Evolutionary conservation across 2,797 vertebrate species (phyloP), one percentile per base, ranked within the genome.

Genomic region (Macrochelys suwanniensis): DNA sequence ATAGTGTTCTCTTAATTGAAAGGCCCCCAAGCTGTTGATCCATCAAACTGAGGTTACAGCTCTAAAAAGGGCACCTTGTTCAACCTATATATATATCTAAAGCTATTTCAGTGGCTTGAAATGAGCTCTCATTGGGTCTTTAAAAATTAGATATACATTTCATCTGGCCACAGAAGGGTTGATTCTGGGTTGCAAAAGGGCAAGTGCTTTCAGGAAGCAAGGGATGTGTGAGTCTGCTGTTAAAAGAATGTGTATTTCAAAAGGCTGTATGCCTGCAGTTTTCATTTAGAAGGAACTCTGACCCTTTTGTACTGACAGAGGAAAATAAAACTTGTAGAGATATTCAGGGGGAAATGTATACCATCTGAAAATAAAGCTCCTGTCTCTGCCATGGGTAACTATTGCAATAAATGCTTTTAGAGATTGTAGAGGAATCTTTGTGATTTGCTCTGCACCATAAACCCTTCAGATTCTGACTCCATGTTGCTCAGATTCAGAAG

Each of bases 121-220:
- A 84, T 10, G 25, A 61, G 49, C 6, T 94, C 26, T 95, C 93
- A 85, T 79, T 71, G 94, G 51, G 50, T 49, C 47, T 95, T 90
- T 59, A 92, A 88, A 91, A 79, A 61, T 54, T 6, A 1, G 45
- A 93, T 90, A 78, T 45, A 84, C 87, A 89, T 91, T 90, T 61
- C 53, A 89, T 94, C 54, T 88, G 90, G 85, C 59, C 87, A 56
- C 65, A 74, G 65, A 94, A 92, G 17, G 1, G 1, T 57, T 87
- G 50, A 81, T 89, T 85, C 54, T 92, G 54, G 91, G 90, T 84
- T 86, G 88, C 49, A 93, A 84, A 26, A 78, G 53, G 82, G n/a
- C 49, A 82, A 92, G 16, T 37, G 37, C 80, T 95, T 81, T 93
- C 85, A 88, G 95, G 93, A 93, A 93, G 89, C 82, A 85, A 0